Base-by-base conservation (phyloP, 2,888 invertebrate species). In the Sicus ferrugineus region DNA sequence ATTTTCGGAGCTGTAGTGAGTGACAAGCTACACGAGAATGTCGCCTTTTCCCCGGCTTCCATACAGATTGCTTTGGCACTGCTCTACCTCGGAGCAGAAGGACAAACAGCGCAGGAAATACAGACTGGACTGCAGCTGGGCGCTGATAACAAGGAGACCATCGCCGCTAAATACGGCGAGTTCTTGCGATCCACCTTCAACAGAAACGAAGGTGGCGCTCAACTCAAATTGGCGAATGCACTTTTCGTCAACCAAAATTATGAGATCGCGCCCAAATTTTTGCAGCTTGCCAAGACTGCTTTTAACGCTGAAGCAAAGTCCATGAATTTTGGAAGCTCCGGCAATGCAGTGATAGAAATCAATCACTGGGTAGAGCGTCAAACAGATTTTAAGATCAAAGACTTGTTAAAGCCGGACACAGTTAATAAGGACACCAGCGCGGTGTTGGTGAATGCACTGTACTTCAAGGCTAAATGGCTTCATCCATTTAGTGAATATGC, bases 391-490 rank as follows among this genome's bases (percentile, higher is more conserved):
- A 94, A 92, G 82, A 97, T 98, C 69, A 90, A 90, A 75, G 88
- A 95, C 77, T 86, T 98, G 2, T 84, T 98, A 62, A 81, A 87
- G 1, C 19, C 89, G 1, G 89, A 87, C 73, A 86, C 87, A 77
- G 80, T 94, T 0, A 77, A 86, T 78, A 62, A 66, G 0, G 78
- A 85, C 0, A 93, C 93, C 1, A 87, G 90, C 64, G 83, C 94
- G 69, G 90, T 95, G 3, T 87, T 96, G 5, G 89, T 94, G 2
- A 96, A 95, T 81, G 95, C 95, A 0, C 89, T 96, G 19, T 94
- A 95, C 81, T 96, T 96, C 85, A 95, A 95, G 86, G 93, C 92
- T 2, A 87, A 88, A 46, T 96, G 95, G 94, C 83, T 86, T 54
- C 81, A 88, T 38, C 87, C 90, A 75, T 97, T 96, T 79, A 80